Percentiles rank a stretch among this genome's conserved stretches.
These are phyloP conservation scores for Chroicocephalus ridibundus DNA, from an alignment of 2,113 vertebrate species.

Conservation along the genomic window DNA sequence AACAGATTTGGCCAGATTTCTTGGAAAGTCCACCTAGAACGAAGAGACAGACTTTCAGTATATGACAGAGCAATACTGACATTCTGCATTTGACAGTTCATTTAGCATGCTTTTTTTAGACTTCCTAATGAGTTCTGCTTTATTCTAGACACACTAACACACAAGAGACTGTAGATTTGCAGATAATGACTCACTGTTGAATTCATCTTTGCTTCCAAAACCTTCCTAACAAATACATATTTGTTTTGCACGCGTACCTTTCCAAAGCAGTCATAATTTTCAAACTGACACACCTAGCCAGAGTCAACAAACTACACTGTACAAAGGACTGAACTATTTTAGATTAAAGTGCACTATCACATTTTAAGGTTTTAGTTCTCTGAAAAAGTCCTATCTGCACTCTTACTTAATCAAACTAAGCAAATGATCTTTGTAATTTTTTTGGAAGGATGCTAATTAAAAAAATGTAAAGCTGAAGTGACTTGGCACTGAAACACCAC, in stretches of 20 bases:
- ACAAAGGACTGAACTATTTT: not conserved
- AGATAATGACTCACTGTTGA: not conserved
- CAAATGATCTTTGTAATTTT: not conserved
- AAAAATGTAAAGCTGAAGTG: not conserved
- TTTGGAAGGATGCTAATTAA: not conserved
- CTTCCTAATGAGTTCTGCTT: conserved; percentile 4
- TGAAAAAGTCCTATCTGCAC: not conserved
- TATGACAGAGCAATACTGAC: not conserved
- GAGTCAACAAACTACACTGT: not conserved
- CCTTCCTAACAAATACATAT: not conserved
- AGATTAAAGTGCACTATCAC: not conserved
- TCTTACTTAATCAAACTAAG: not conserved
- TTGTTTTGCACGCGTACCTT: not conserved
- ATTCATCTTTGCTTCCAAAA: not conserved
- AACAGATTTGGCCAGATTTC: conserved; percentile 97
- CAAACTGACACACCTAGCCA: not conserved
- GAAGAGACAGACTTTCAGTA: conserved; percentile 38
- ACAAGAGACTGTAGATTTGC: not conserved
- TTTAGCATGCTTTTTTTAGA: not conserved
- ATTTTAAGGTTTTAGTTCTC: not conserved
- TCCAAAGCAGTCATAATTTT: not conserved
- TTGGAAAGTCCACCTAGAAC: conserved; percentile 92
- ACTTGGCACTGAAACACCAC: not conserved
- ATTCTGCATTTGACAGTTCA: not conserved
- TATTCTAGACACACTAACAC: not conserved